Evolutionary conservation across 2,888 invertebrate genomes (phyloP), one percentile per base, ranked within the genome.

Genomic region (Acleris laterana): DNA sequence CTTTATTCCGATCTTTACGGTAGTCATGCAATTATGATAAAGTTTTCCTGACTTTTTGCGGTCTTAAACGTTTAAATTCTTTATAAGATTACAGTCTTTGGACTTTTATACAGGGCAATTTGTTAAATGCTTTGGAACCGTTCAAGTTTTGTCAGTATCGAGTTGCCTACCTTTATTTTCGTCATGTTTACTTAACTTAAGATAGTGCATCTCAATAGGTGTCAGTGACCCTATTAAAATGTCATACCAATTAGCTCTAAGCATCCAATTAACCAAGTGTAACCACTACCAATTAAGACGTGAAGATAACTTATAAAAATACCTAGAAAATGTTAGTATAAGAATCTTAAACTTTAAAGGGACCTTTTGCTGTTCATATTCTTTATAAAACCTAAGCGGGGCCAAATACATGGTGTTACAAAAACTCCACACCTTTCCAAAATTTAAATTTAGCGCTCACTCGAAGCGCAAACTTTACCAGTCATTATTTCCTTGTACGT

Each of bases 1-100:
- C 51, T 62, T 66, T 57, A 62, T 48, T 56, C 61, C 28, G 56
- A 44, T 61, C 32, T 62, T 66, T 62, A 57, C 52, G 62, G 56
- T 22, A 51, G 38, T n/a, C 32, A 19, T 57, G 13, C 52, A 66
- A 66, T 66, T 62, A 66, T 57, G 51, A 57, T 62, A 57, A 62
- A 46, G 51, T 51, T 51, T 46, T 38, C 32, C 46, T 25, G 11
- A 51, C 55, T 22, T 66, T 61, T 66, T 57, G 50, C 61, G 46
- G 38, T 50, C 28, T 60, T n/a, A 46, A 44, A n/a, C 16, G 6
- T 46, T 46, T 46, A 46, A 46, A 17, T 17, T 46, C 17, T 46
- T 46, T 46, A 16, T 46, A 46, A 46, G 46, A 46, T 46, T 46
- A 46, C 46, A 5, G 46, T 46, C 5, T 46, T 46, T n/a, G 17